Conservation (phyloP, 1,140 invertebrate species). For the Eumaeus atala region DNA sequence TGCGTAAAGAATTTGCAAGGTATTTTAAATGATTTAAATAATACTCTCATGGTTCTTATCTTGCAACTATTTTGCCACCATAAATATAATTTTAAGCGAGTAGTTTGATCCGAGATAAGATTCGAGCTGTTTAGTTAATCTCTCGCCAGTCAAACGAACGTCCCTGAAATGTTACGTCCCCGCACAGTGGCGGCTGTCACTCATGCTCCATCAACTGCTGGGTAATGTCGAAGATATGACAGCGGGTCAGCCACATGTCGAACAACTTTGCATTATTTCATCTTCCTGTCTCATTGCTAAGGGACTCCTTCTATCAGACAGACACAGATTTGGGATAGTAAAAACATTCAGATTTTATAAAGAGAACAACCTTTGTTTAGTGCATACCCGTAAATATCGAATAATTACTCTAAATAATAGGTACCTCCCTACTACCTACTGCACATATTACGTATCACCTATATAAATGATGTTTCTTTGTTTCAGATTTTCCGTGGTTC, state of each 20-base stretch:
- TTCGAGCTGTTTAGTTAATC: conserved; percentile 42
- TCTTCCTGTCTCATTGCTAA: conserved; percentile 54
- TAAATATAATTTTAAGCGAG: conserved; percentile 57
- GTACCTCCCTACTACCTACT: no score
- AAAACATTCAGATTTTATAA: background rate
- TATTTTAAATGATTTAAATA: conserved; percentile 5
- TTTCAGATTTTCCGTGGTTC: conserved; percentile 67
- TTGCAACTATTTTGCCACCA: conserved; percentile 55
- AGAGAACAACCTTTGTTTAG: background rate
- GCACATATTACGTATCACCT: no score
- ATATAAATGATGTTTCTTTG: no score
- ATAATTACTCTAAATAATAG: no score
- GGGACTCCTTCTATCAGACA: conserved; percentile 39
- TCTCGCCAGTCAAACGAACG: conserved; percentile 60
- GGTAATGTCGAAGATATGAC: conserved; percentile 65
- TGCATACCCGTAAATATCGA: background rate
- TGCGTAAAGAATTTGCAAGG: background rate
- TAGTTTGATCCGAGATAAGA: conserved; percentile 56
- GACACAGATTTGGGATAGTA: conserved; percentile 30
- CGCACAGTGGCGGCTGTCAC: conserved; percentile 53
- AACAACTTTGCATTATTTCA: conserved; percentile 56
- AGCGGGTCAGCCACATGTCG: conserved; percentile 69
- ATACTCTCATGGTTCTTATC: conserved; percentile 32
- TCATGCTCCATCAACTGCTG: conserved; percentile 73
- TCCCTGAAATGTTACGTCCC: conserved; percentile 61